Conservation (phyloP, 53 echinoderm and acorn worm species). For the Paelopatides confundens region DNA sequence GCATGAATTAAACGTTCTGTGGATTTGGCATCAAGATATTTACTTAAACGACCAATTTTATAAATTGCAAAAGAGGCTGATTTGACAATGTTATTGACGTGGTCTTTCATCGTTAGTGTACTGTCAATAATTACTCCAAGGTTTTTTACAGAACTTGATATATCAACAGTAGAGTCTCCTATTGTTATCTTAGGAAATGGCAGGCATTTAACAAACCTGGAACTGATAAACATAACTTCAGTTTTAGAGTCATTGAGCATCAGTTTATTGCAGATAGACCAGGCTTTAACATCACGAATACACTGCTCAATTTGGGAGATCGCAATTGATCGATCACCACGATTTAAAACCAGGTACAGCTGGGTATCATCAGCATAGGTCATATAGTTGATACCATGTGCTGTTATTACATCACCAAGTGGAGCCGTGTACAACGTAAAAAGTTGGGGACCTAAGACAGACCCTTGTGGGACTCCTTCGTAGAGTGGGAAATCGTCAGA, state of each 20-base stretch:
- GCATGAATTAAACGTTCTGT: neutral
- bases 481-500: neutral
- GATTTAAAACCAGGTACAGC: neutral
- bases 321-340: neutral
- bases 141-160: no score
- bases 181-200: no score
- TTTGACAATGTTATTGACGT: neutral
- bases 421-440: neutral
- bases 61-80: neutral
- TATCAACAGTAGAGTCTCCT: no score
- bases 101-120: no score
- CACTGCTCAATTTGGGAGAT: neutral
- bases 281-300: neutral
- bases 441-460: neutral
- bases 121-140: no score
- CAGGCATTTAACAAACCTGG: no score
- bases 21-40: neutral
- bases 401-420: neutral
- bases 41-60: neutral
- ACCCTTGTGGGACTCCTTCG: conserved; percentile 6
- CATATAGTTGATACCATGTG: neutral
- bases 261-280: neutral
- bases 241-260: no score
- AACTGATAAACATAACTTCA: no score
- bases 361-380: neutral